phyloP scores from a whole-genome alignment of 2,113 vertebrate species.

The Nesogale talazaci region DNA sequence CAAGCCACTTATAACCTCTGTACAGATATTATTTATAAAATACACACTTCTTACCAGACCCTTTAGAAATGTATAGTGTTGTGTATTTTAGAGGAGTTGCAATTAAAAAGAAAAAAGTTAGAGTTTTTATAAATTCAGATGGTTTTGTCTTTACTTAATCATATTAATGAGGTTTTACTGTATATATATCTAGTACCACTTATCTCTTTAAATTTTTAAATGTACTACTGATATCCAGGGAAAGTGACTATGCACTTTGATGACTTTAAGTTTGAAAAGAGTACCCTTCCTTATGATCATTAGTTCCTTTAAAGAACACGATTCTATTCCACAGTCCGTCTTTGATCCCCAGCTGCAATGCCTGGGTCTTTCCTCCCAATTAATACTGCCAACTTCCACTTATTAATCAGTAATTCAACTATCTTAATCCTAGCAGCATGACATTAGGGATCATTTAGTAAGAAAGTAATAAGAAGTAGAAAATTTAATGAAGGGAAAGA shows the following conservation, averaged over 20 bases:
- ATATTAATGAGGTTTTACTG: constrained; percentile 7
- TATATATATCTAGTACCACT: neutral
- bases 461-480: constrained; percentile 5
- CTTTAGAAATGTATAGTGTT: neutral
- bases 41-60: neutral
- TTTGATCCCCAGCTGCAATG: constrained; percentile 7
- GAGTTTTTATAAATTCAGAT: neutral
- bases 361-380: neutral
- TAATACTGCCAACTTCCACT: neutral
- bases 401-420: neutral
- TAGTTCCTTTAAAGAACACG: constrained; percentile 3
- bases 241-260: neutral
- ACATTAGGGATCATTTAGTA: neutral
- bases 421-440: neutral
- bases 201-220: constrained; percentile 1
- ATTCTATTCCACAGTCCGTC: neutral
- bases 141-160: neutral
- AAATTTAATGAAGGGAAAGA: constrained; percentile 27
- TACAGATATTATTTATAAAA: neutral
- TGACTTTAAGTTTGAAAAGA: neutral
- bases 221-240: neutral
- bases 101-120: constrained; percentile 9
- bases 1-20: neutral
- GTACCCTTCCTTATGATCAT: neutral
- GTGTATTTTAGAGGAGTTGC: constrained; percentile 1